A percentile compares a stretch with the other conserved stretches of the same genome.
phyloP scores from a whole-genome alignment of 1,140 invertebrate genomes.

The Sminthurides bifidus region DNA sequence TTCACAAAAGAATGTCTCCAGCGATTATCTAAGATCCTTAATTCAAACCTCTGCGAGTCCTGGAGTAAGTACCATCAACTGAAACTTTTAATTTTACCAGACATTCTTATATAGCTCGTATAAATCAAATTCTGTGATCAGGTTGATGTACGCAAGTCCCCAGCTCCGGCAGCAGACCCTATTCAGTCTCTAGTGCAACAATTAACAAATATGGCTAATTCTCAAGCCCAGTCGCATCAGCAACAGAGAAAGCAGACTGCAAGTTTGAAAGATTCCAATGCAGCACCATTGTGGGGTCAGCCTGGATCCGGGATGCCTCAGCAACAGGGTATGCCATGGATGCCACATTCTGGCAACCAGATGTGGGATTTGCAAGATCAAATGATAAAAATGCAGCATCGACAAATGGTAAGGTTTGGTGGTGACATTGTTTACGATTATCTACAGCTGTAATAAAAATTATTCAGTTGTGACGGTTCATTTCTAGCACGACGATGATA shows the following conservation, averaged over 20 bases:
- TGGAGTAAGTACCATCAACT: slow-evolving; percentile 5
- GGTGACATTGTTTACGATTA: slow-evolving; percentile 1
- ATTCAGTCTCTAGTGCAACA: slow-evolving; percentile 32
- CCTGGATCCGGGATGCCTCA: not conserved
- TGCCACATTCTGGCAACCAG: slow-evolving; percentile 3
- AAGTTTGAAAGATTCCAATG: not conserved
- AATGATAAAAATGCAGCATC: slow-evolving; percentile 19
- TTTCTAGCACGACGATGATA: slow-evolving; percentile 38
- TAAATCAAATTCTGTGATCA: slow-evolving; percentile 16
- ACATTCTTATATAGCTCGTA: slow-evolving; percentile 22
- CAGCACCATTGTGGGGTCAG: not conserved
- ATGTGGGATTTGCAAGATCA: slow-evolving; percentile 30
- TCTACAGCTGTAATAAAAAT: too few species aligned
- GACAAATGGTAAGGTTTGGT: slow-evolving; percentile 24
- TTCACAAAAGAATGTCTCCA: too few species aligned
- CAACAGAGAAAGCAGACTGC: not conserved
- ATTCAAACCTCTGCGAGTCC: too few species aligned
- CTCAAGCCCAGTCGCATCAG: slow-evolving; percentile 15
- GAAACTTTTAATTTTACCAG: slow-evolving; percentile 20
- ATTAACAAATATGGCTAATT: slow-evolving; percentile 24
- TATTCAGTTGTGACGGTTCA: not conserved
- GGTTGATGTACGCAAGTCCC: slow-evolving; percentile 14
- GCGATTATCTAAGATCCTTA: too few species aligned
- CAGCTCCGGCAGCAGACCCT: slow-evolving; percentile 24
- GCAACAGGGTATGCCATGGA: not conserved